phyloP scores from a whole-genome alignment of 2,113 vertebrate species.

The Melanerpes aurifrons region DNA sequence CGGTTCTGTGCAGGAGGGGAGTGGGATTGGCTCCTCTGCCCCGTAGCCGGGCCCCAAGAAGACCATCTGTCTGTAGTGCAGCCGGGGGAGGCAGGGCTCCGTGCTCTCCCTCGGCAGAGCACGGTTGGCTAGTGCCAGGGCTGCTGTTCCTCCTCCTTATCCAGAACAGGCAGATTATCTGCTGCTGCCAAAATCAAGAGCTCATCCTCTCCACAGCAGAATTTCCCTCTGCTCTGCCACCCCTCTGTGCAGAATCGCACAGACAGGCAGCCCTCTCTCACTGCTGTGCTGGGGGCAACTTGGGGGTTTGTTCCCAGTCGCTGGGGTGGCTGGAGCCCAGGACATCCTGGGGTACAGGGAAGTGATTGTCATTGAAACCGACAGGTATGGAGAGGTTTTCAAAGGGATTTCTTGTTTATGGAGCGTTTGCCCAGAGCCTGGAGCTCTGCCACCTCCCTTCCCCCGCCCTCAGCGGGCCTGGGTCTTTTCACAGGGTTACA shows the following conservation, averaged over 20 bases:
- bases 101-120: background rate
- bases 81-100: background rate
- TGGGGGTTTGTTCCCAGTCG: background rate
- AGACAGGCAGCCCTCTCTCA: background rate
- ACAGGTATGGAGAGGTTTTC: background rate
- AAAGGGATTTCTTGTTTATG: fast-evolving
- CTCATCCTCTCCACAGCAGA: background rate
- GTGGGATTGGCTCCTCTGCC: background rate
- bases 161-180: background rate
- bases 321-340: background rate
- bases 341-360: background rate
- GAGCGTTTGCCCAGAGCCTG: background rate
- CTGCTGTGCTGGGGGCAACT: background rate
- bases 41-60: background rate
- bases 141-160: conserved; percentile 29
- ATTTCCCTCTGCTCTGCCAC: background rate
- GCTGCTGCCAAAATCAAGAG: conserved; percentile 10
- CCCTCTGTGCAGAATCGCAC: background rate
- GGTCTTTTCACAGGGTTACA: background rate
- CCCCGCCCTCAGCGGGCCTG: fast-evolving
- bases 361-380: fast-evolving
- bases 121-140: background rate
- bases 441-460: background rate
- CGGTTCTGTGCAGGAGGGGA: fast-evolving
- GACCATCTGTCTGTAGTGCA: background rate